phyloP scores from a whole-genome alignment of 2,113 vertebrate species.

The Menidia beryllina region DNA sequence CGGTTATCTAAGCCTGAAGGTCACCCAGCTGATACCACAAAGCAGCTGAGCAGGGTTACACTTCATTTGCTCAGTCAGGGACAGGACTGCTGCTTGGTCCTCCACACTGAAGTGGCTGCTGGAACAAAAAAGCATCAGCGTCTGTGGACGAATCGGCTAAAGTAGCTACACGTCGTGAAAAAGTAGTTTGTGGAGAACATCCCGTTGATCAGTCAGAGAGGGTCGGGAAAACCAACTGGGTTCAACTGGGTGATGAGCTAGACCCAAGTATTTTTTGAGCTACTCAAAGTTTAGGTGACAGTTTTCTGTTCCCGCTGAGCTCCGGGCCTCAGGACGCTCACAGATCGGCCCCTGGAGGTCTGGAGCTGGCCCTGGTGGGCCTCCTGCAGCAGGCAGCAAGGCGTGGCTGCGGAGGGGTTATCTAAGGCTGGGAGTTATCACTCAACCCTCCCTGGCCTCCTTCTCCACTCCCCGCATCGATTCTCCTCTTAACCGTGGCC shows the following conservation, averaged over 20 bases:
- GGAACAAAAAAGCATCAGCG: no score
- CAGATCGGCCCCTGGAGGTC: conserved; percentile 16
- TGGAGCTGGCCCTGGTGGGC: conserved; percentile 14
- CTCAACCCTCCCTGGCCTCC: conserved; percentile 57
- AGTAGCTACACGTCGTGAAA: no score
- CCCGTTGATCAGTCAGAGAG: no score
- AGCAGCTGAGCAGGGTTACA: conserved; percentile 30
- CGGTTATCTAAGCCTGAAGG: conserved; percentile 30
- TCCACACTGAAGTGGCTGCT: conserved; percentile 3
- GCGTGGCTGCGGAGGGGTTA: conserved; percentile 66
- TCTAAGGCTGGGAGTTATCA: conserved; percentile 64
- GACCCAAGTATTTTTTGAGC: no score
- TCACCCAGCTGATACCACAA: conserved; percentile 35
- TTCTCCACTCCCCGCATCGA: conserved; percentile 57
- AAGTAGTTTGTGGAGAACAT: no score
- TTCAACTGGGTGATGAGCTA: no score
- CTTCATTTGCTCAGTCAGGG: conserved; percentile 34
- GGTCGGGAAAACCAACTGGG: no score
- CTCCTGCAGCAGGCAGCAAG: conserved; percentile 18
- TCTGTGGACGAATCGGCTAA: background rate
- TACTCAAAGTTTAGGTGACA: no score
- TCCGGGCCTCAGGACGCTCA: background rate
- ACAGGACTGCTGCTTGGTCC: conserved; percentile 14
- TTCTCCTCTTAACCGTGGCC: conserved; percentile 65
- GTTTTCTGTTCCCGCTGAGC: background rate